Percentiles rank a stretch among this genome's conserved stretches.
These are phyloP conservation scores for Panzeria rudis DNA, from an alignment of 2,888 invertebrate species.

Conservation along the genomic window DNA sequence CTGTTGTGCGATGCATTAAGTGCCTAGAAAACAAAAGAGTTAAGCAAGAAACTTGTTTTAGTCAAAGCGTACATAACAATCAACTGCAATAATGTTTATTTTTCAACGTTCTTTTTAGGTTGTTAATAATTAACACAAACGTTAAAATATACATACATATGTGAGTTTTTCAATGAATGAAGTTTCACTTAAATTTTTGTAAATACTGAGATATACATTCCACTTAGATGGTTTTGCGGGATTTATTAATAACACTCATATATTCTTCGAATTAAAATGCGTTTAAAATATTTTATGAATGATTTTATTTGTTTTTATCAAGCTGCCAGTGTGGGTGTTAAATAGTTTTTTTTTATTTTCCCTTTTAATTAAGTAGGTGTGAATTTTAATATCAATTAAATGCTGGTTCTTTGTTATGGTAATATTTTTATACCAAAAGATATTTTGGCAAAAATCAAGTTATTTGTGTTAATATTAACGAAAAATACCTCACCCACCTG, in stretches of 20 bases:
- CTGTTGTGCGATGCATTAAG: background rate
- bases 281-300: conserved; percentile 21
- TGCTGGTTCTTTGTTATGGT: background rate
- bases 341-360: background rate
- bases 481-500: conserved; percentile 25
- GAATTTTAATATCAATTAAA: conserved; percentile 14
- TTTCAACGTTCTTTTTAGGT: conserved; percentile 30
- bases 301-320: conserved; percentile 8
- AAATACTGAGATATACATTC: background rate
- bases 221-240: background rate
- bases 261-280: conserved; percentile 18
- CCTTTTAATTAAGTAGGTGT: conserved; percentile 42
- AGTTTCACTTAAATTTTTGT: conserved; percentile 12
- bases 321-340: conserved; percentile 35
- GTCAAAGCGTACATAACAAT: background rate
- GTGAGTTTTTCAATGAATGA: conserved; percentile 18
- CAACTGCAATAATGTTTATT: conserved; percentile 11
- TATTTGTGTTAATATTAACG: background rate
- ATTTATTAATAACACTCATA: background rate
- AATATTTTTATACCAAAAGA: background rate
- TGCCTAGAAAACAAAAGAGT: conserved; percentile 50
- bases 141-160: background rate
- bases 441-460: conserved; percentile 39
- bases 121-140: conserved; percentile 21
- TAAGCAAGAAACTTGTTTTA: conserved; percentile 47